Percentiles rank a stretch among this genome's conserved stretches.
phyloP scores from a whole-genome alignment of 2,797 vertebrate genomes.

The Tokudaia tokunoshimensis region DNA sequence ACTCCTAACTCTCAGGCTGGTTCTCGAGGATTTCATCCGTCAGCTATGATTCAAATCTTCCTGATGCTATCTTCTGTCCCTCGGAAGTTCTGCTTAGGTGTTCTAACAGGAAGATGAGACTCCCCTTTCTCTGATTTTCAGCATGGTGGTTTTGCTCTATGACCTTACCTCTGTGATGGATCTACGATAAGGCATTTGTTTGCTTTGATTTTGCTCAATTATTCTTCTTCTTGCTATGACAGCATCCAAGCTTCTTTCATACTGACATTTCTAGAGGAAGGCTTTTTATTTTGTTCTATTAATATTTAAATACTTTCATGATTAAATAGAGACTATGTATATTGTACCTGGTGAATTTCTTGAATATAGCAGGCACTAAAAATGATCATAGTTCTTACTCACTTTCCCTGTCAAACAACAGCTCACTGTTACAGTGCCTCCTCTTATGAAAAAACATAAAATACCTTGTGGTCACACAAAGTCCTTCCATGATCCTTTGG shows the following conservation, averaged over 20 bases:
- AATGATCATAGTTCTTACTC: not conserved
- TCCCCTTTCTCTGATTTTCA: not conserved
- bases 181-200: not conserved
- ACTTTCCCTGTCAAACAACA: not conserved
- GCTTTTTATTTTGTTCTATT: not conserved
- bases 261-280: not conserved
- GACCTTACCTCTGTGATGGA: not conserved
- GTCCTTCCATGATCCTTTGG: too few species aligned
- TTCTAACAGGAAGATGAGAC: not conserved
- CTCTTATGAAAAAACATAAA: not conserved
- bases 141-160: not conserved
- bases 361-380: not conserved
- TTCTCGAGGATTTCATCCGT: not conserved
- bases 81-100: not conserved
- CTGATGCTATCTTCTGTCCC: not conserved
- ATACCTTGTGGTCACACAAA: not conserved
- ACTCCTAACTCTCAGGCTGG: not conserved
- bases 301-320: not conserved
- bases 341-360: not conserved
- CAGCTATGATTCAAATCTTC: not conserved
- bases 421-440: not conserved
- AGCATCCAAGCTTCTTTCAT: not conserved
- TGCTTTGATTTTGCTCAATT: not conserved
- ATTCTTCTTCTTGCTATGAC: not conserved
- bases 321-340: not conserved